Base-by-base conservation (phyloP, 2,113 vertebrate genomes). In the Caranx ignobilis region DNA sequence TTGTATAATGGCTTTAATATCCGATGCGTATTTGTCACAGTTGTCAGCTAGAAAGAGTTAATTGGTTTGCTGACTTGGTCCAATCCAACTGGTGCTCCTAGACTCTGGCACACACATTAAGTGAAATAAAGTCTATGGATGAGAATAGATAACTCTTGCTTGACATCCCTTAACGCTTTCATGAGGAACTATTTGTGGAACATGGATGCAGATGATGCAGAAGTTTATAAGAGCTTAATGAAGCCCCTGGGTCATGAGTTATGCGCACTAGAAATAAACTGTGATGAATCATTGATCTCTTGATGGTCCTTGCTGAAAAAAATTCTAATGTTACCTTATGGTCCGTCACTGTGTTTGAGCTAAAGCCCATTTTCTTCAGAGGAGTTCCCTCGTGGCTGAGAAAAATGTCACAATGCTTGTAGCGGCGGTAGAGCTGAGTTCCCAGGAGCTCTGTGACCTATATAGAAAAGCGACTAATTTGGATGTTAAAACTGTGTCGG, bases 371-470 rank as follows among this genome's bases (percentile, higher is more conserved):
- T 71, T 82, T 72, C 55, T 37, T 71, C 74, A 71, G 48, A 1
- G 1, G 39, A 75, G 82, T 62, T 91, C 77, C 83, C 71, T 56
- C 3, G 86, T 75, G 79, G 71, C 71, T 47, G 66, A 55, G 81
- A 75, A 86, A 79, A 91, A 85, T 90, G 91, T 90, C 89, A 91
- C 69, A 21, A 63, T 69, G 84, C 85, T 85, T 21, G 78, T 79
- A 77, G 81, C 47, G 11, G 32, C 78, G 72, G 81, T 80, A 75
- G 65, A 85, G 68, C 67, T 32, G 21, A 81, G 47, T 71, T 88
- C 89, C 83, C 86, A 47, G 63, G 86, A 90, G 88, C 71, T 72
- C 54, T 7, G 57, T 88, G 88, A 82, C 88, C 87, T 86, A 92
- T 70, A 88, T 83, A 92, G 61, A 54, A 79, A 78, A 91, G 62